Base-by-base conservation (phyloP, 2,797 vertebrate genomes). In the Anas capensis region DNA sequence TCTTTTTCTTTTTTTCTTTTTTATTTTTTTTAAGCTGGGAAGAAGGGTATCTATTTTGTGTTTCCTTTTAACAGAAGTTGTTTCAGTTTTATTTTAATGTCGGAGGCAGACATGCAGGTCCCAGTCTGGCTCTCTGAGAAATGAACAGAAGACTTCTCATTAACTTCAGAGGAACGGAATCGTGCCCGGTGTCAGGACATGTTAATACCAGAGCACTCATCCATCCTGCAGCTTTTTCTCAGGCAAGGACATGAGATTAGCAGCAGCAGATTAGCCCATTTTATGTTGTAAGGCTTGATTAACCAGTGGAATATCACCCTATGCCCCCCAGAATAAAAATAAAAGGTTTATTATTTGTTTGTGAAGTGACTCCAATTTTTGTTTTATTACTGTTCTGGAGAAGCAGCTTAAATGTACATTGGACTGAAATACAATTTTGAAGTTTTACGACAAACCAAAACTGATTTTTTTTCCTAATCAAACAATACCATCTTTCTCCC, bases 151-250 rank as follows among this genome's bases (percentile, higher is more conserved):
- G 72, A 62, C 3, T 20, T 69, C 64, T 90, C 65, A 83, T 89
- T 72, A 87, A 87, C 86, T 94, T 96, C 60, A 86, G 83, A 91
- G 84, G 91, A 75, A 71, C 44, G 72, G 58, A 77, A 34, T n/a
- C 2, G 17, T 79, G 88, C 83, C 78, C 54, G 27, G 57, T 12
- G 31, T 82, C 78, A 86, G 71, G 86, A 68, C 54, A 82, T 38
- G 38, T 57, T 92, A 86, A 92, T 64, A 87, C 60, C 58, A 1
- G 8, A 88, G 90, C 75, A 77, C 26, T 58, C 38, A 80, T 65
- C 70, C 48, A 64, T 36, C 81, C 69, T 87, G 61, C 53, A 89
- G 81, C 40, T 85, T 54, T 72, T 73, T 80, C 75, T 92, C 75
- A 79, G 75, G 54, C 69, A 88, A 92, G 56, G 71, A 85, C 48